Percentiles rank a stretch among this genome's conserved stretches.
Conservation (phyloP, 2,888 invertebrate genomes). For the Leucozona laternaria region DNA sequence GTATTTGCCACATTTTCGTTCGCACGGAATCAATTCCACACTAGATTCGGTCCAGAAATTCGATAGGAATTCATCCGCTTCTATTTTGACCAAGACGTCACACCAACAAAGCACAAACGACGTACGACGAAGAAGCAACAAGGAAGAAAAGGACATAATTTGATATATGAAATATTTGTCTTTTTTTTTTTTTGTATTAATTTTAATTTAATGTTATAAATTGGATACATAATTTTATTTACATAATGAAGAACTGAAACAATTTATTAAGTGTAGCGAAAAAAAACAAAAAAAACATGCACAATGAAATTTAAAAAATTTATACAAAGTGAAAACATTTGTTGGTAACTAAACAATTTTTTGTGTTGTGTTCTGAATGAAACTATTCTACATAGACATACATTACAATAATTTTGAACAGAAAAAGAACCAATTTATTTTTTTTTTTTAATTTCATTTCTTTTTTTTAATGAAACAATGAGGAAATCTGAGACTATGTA, state of each 20-base stretch:
- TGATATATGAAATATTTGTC: conserved; percentile 5
- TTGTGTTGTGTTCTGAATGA: not conserved
- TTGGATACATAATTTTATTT: conserved; percentile 4
- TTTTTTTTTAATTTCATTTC: conserved; percentile 23
- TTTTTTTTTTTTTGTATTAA: not conserved
- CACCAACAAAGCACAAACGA: no score
- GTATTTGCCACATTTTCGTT: conserved; percentile 84
- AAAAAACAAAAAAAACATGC: conserved; percentile 25
- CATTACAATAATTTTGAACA: conserved; percentile 48
- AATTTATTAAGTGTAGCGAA: no score
- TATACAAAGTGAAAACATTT: conserved; percentile 43
- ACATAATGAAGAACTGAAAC: not conserved
- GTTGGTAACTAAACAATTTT: conserved; percentile 40
- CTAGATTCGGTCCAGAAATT: conserved; percentile 59
- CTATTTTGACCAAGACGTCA: no score
- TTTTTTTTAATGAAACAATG: not conserved
- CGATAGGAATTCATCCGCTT: conserved; percentile 49
- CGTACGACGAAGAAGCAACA: conserved; percentile 21
- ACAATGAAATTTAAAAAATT: not conserved
- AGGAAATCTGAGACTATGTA: no score
- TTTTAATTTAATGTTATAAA: not conserved
- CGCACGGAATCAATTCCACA: conserved; percentile 78
- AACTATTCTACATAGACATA: not conserved
- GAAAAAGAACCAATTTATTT: conserved; percentile 16
- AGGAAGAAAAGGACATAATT: conserved; percentile 57